These are phyloP conservation scores for Brachionus rubens DNA, from an alignment of 1,140 invertebrate species.

Conservation along the genomic window DNA sequence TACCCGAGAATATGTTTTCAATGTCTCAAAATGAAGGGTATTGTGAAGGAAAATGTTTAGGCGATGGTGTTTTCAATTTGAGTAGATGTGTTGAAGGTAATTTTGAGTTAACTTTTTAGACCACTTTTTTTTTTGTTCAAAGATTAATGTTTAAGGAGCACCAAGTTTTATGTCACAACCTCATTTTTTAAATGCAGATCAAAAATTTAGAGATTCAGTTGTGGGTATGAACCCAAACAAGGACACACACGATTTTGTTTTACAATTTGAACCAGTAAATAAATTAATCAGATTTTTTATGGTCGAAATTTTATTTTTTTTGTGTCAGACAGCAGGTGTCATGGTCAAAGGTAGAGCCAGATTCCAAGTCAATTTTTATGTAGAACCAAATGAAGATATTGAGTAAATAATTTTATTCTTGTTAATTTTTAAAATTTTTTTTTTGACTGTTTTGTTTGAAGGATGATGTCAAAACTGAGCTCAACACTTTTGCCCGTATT, in stretches of 20 bases:
- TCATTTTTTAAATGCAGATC: constrained; percentile 36
- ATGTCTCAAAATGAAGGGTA: constrained; percentile 29
- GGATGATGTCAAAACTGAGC: not conserved
- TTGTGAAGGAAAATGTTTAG: not conserved
- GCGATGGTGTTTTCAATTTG: constrained; percentile 26
- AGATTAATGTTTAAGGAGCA: not conserved
- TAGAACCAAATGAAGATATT: constrained; percentile 8
- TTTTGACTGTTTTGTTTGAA: not conserved
- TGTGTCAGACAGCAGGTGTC: not conserved
- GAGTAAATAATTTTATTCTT: constrained; percentile 9
- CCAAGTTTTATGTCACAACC: constrained; percentile 30
- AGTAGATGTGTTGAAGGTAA: constrained; percentile 9
- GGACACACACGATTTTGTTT: constrained; percentile 38
- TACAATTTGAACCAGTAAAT: constrained; percentile 36
- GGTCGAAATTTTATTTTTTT: not conserved
- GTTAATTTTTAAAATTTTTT: not conserved
- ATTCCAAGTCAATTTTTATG: constrained; percentile 11
- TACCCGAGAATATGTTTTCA: constrained; percentile 1
- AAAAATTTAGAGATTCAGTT: constrained; percentile 1
- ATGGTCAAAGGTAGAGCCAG: not conserved
- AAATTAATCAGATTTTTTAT: not conserved
- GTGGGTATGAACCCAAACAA: not conserved
- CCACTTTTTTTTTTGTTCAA: not conserved
- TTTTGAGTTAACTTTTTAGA: not conserved
- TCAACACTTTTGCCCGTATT: no score